Evolutionary conservation across 2,888 invertebrate genomes (phyloP).

Genomic region (Pherbina coryleti): DNA sequence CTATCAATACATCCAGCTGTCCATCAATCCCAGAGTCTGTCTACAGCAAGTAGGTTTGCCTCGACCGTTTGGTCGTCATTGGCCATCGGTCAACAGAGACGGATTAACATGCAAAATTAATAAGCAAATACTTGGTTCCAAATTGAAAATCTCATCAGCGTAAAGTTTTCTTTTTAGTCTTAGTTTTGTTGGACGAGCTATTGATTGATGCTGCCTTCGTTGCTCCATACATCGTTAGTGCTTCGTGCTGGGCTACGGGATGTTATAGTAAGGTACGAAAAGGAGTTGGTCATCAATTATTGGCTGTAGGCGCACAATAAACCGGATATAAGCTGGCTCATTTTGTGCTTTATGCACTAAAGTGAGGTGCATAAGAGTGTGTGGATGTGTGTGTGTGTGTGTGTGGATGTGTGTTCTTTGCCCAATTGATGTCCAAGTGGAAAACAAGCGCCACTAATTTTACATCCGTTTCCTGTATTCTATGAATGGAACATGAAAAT

Average conservation of each 20-base stretch:
- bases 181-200: too few species aligned
- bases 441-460: constrained; percentile 27
- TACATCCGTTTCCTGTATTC: constrained; percentile 24
- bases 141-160: constrained; percentile 69
- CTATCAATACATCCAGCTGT: background rate
- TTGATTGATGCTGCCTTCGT: too few species aligned
- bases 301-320: background rate
- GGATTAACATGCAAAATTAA: constrained; percentile 70
- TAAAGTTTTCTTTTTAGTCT: constrained; percentile 51
- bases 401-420: constrained; percentile 18
- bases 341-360: background rate
- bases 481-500: constrained; percentile 6
- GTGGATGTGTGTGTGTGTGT: background rate
- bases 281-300: constrained; percentile 16
- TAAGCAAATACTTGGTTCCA: constrained; percentile 65
- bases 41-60: background rate
- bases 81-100: constrained; percentile 67
- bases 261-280: background rate
- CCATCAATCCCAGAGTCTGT: background rate
- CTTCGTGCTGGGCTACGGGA: too few species aligned
- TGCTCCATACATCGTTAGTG: too few species aligned
- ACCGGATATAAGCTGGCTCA: background rate
- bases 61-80: constrained; percentile 38
- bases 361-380: background rate
- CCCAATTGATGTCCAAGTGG: background rate